phyloP scores from a whole-genome alignment of 2,113 vertebrate species.

The Oriolus oriolus region DNA sequence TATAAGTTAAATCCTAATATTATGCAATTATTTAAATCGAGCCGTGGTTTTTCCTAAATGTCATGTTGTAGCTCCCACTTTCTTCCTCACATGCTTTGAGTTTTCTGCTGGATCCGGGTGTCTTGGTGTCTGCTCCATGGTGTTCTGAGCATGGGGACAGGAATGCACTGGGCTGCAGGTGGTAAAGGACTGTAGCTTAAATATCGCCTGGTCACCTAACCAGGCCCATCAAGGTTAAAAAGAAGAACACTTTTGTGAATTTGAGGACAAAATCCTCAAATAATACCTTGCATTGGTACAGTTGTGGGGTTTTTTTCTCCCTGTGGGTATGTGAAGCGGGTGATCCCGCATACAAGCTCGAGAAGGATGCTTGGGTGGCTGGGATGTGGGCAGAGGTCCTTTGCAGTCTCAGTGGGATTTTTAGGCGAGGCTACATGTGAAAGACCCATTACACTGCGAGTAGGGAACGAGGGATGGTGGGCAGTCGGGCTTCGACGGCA shows the following conservation, averaged over 20 bases:
- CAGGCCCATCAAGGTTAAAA: background rate
- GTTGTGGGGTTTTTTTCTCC: fast-evolving
- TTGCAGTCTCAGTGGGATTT: background rate
- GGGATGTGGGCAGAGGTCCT: background rate
- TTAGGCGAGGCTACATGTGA: background rate
- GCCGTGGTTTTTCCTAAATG: background rate
- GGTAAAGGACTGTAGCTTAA: background rate
- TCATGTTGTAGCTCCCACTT: background rate
- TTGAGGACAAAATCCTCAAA: background rate
- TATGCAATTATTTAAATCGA: constrained; percentile 62
- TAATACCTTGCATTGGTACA: no score
- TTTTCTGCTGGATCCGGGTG: background rate
- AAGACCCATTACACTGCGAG: background rate
- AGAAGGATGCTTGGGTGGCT: background rate
- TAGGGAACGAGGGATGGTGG: background rate
- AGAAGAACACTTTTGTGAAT: fast-evolving
- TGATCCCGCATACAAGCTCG: background rate
- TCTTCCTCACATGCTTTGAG: background rate
- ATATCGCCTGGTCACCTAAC: background rate
- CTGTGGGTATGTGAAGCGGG: background rate
- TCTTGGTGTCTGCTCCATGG: background rate
- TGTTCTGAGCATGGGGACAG: background rate
- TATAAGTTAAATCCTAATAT: constrained; percentile 50
- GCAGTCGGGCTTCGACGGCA: background rate
- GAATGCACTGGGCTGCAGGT: background rate